Conservation (phyloP, 2,797 vertebrate genomes). For the Pygocentrus nattereri region DNA sequence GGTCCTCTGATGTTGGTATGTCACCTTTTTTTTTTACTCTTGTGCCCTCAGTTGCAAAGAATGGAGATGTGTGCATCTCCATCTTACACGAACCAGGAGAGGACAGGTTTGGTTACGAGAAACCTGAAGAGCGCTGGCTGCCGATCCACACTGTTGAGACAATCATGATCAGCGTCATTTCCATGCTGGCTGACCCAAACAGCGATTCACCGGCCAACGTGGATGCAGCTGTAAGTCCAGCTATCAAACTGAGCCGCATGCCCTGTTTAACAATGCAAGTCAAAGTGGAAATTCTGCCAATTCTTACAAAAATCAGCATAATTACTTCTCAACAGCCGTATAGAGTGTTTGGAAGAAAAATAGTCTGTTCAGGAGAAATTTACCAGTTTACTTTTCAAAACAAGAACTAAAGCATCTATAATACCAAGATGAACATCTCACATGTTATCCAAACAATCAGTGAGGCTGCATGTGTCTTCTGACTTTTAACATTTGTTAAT, state of each 20-base stretch:
- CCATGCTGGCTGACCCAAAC: conserved; percentile 98
- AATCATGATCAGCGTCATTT: conserved; percentile 99
- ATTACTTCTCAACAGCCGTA: no score
- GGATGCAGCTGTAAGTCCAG: conserved; percentile 93
- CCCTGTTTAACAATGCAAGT: not conserved
- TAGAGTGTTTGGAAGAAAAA: no score
- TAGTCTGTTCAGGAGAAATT: no score
- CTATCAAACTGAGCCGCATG: not conserved
- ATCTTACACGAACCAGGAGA: conserved; percentile 98
- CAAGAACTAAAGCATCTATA: no score
- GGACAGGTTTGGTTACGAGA: conserved; percentile 99
- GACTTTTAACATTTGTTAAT: no score
- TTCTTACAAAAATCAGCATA: no score
- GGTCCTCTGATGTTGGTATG: not conserved
- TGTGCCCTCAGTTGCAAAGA: conserved; percentile 90
- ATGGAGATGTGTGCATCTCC: conserved; percentile 98
- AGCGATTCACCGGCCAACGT: conserved; percentile 98
- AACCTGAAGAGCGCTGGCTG: conserved; percentile 98
- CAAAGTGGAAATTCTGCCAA: no score
- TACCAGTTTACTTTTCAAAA: no score
- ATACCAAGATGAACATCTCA: no score
- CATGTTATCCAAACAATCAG: no score
- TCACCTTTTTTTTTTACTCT: not conserved
- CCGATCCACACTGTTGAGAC: conserved; percentile 99
- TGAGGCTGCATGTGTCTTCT: no score